Percentiles rank a stretch among this genome's conserved stretches.
phyloP scores from a whole-genome alignment of 2,888 invertebrate species.

The Polylopha cassiicola region DNA sequence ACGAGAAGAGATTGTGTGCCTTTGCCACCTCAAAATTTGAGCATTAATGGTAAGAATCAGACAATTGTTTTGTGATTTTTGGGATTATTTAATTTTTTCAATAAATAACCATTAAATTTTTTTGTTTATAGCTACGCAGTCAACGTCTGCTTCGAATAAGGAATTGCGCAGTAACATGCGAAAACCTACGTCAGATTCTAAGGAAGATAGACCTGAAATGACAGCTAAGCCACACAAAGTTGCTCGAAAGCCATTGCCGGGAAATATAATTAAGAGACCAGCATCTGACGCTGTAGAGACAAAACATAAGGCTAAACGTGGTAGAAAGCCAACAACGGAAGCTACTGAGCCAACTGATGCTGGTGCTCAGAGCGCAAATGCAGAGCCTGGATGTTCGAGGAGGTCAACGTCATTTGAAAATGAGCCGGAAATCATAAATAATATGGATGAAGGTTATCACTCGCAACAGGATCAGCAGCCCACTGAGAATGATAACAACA shows the following conservation, averaged over 20 bases:
- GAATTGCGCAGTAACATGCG: slow-evolving; percentile 5
- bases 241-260: too few species aligned
- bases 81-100: too few species aligned
- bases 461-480: slow-evolving; percentile 4
- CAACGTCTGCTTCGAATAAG: too few species aligned
- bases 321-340: slow-evolving; percentile 5
- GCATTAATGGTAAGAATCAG: too few species aligned
- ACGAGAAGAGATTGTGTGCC: too few species aligned
- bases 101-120: too few species aligned
- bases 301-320: slow-evolving; percentile 1
- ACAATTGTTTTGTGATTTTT: too few species aligned
- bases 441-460: slow-evolving; percentile 6
- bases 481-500: slow-evolving; percentile 2
- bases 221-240: slow-evolving; percentile 1
- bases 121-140: too few species aligned
- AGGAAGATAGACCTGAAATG: slow-evolving; percentile 5
- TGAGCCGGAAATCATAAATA: slow-evolving; percentile 1
- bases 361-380: slow-evolving; percentile 2
- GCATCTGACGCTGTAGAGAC: slow-evolving; percentile 1
- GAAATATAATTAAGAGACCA: slow-evolving; percentile 3
- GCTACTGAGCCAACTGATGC: slow-evolving; percentile 7
- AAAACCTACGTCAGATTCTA: slow-evolving; percentile 3
- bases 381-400: slow-evolving; percentile 6
- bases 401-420: slow-evolving; percentile 1
- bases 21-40: too few species aligned